phyloP scores from a whole-genome alignment of 2,888 invertebrate genomes.

The Cephus sareptanus region DNA sequence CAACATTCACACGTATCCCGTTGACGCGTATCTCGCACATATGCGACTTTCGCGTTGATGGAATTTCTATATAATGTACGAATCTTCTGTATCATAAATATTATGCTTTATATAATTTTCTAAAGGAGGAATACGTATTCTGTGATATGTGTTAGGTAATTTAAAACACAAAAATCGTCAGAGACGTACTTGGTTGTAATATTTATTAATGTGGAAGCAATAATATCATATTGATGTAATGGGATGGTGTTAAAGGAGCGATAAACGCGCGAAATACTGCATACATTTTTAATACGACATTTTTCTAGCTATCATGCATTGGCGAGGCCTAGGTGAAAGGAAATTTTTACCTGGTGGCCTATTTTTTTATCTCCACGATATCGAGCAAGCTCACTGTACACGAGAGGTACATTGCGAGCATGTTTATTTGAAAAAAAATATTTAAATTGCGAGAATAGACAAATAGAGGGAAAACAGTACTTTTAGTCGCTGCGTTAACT shows the following conservation, averaged over 20 bases:
- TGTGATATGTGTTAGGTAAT: slow-evolving; percentile 63
- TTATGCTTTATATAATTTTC: slow-evolving; percentile 47
- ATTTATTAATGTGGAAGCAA: slow-evolving; percentile 44
- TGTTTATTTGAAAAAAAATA: neutral
- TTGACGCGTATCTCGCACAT: slow-evolving; percentile 2
- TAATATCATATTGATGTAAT: slow-evolving; percentile 18
- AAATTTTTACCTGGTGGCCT: neutral
- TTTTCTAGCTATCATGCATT: neutral
- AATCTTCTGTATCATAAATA: slow-evolving; percentile 38
- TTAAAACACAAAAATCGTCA: slow-evolving; percentile 49
- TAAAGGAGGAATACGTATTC: slow-evolving; percentile 54
- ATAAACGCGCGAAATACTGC: neutral
- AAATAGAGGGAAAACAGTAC: neutral
- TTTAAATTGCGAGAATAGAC: neutral
- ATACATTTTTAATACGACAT: neutral
- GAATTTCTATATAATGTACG: slow-evolving; percentile 13
- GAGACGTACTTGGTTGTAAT: slow-evolving; percentile 47
- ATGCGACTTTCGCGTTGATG: neutral
- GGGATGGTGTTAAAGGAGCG: neutral
- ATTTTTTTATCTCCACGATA: neutral
- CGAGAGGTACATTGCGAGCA: neutral
- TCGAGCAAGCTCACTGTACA: neutral
- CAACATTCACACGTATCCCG: slow-evolving; percentile 8
- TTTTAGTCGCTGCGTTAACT: neutral
- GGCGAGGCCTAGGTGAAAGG: neutral